These are phyloP conservation scores for Urophycis tenuis DNA, from an alignment of 2,797 vertebrate species.

Conservation along the genomic window DNA sequence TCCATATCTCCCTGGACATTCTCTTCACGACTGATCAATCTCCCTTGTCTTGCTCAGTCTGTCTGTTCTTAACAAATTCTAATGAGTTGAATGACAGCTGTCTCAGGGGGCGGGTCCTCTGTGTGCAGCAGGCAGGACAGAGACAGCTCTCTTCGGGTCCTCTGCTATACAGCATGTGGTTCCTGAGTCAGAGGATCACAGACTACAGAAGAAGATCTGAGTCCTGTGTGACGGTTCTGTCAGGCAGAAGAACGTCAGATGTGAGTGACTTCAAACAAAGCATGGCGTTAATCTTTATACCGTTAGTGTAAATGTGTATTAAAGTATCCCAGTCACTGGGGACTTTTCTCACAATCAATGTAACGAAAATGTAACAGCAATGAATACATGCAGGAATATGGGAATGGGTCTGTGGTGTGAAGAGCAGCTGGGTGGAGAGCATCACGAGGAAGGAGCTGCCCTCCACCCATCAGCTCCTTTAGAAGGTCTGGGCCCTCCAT, in stretches of 20 bases:
- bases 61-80: not conserved
- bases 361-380: not conserved
- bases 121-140: slow-evolving; percentile 14
- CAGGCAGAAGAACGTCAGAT: not conserved
- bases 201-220: not conserved
- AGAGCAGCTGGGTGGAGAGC: not conserved
- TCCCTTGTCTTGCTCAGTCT: slow-evolving; percentile 11
- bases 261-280: not conserved
- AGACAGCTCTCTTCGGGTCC: slow-evolving; percentile 22
- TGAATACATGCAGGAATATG: not conserved
- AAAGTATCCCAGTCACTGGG: not conserved
- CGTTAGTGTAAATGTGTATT: slow-evolving; percentile 5
- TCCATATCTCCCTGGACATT: not conserved
- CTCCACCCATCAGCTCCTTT: too few species aligned
- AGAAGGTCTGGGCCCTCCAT: too few species aligned
- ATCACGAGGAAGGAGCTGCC: not conserved
- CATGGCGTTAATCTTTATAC: slow-evolving; percentile 9
- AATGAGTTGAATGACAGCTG: not conserved
- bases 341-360: not conserved
- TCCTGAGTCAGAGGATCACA: not conserved
- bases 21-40: slow-evolving; percentile 17
- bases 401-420: not conserved
- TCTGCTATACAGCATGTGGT: slow-evolving; percentile 25
- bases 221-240: not conserved
- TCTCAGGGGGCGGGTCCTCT: not conserved